Percentiles rank a stretch among this genome's conserved stretches.
These are phyloP conservation scores for Cephonodes hylas DNA, from an alignment of 2,888 invertebrate genomes.

Conservation along the genomic window DNA sequence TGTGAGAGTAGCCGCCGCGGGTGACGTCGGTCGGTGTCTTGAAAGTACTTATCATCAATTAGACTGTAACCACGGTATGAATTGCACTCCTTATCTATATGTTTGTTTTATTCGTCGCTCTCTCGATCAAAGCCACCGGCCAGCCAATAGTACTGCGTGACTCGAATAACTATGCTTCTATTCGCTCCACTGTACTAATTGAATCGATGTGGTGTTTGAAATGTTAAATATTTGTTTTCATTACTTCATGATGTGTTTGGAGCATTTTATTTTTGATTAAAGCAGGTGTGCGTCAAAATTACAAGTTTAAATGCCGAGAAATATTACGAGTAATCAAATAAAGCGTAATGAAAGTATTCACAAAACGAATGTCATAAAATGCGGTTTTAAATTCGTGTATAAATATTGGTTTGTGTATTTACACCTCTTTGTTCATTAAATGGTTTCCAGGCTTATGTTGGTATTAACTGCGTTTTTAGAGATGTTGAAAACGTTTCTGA, in stretches of 20 bases:
- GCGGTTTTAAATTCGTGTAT: background rate
- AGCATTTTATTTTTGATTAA: slow-evolving; percentile 9
- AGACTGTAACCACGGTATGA: slow-evolving; percentile 45
- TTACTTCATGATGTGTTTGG: slow-evolving; percentile 40
- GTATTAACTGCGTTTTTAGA: background rate
- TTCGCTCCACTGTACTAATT: slow-evolving; percentile 56
- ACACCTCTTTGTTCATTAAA: slow-evolving; percentile 3
- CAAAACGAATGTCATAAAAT: background rate
- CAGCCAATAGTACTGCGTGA: slow-evolving; percentile 43
- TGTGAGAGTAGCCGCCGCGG: slow-evolving; percentile 46
- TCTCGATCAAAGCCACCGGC: slow-evolving; percentile 49
- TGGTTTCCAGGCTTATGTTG: background rate
- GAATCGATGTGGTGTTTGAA: slow-evolving; percentile 50
- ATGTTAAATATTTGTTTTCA: slow-evolving; percentile 57
- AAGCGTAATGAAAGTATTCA: background rate
- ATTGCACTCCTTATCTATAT: slow-evolving; percentile 39
- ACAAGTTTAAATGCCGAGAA: background rate
- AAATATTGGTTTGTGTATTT: slow-evolving; percentile 6
- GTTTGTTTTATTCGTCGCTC: slow-evolving; percentile 35
- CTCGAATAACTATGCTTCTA: slow-evolving; percentile 53
- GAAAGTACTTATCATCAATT: slow-evolving; percentile 44
- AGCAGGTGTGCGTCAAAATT: background rate
- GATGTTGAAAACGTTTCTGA: background rate
- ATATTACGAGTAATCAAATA: background rate
- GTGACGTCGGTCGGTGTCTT: slow-evolving; percentile 38